Conservation (phyloP, 2,797 vertebrate species). For the Gymnothorax reevesii region DNA sequence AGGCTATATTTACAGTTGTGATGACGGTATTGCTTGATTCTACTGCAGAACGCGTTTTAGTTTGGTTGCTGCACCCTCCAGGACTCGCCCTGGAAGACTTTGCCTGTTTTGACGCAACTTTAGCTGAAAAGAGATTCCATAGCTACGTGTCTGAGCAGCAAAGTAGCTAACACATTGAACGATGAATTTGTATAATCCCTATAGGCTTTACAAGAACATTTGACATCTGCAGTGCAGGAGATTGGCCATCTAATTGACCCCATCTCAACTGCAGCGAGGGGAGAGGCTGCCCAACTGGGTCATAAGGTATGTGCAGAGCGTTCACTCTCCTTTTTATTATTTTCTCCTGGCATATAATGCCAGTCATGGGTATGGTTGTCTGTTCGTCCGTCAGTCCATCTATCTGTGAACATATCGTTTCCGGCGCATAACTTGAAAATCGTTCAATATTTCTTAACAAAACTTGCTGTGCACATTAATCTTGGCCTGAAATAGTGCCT, state of each 20-base stretch:
- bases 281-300: conserved; percentile 94
- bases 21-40: neutral
- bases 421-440: too few relatives aligned
- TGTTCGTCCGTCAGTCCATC: too few relatives aligned
- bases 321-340: neutral
- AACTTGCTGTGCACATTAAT: too few relatives aligned
- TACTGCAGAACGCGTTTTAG: neutral
- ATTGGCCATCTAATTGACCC: conserved; percentile 97
- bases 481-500: too few relatives aligned
- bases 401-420: too few relatives aligned
- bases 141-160: neutral
- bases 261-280: conserved; percentile 87
- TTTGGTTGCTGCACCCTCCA: neutral
- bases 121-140: neutral
- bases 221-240: conserved; percentile 95
- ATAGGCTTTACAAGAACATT: conserved; percentile 94
- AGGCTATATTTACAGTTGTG: neutral
- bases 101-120: neutral
- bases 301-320: conserved; percentile 83
- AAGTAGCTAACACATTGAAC: neutral
- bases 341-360: too few relatives aligned
- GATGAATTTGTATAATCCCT: conserved; percentile 32
- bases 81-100: neutral
- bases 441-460: too few relatives aligned
- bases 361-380: too few relatives aligned